Evolutionary conservation across 1,140 invertebrate genomes (phyloP), one percentile per base, ranked within the genome.

Genomic region (Palaemon carinicauda): DNA sequence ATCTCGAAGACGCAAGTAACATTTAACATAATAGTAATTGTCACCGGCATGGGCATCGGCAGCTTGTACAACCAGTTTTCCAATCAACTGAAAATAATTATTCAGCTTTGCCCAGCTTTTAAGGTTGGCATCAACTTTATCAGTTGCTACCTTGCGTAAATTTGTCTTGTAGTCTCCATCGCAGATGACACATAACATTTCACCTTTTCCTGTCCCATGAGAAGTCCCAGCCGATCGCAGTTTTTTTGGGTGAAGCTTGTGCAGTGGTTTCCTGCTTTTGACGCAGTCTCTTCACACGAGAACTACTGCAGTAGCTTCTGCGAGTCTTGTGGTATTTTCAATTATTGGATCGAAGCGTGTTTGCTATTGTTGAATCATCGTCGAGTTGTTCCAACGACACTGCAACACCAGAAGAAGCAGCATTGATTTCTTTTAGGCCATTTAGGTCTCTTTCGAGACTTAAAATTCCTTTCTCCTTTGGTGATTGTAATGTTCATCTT

Each of bases 121-220:
- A n/a, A n/a, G n/a, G n/a, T n/a, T n/a, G n/a, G n/a, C n/a, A n/a
- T n/a, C n/a, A n/a, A n/a, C n/a, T n/a, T n/a, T n/a, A n/a, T n/a
- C 73, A 74, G 77, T 79, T 50, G 33, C 51, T 4, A 79, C 51
- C 52, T 79, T 79, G n/a, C 50, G 52, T 21, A 79, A 24, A 79
- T 79, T 79, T 7, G n/a, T 5, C 4, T 52, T 14, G 52, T 79
- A 3, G 14, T 79, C 5, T 75, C 73, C 73, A 3, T 79, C 77
- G 21, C 77, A 79, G 3, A 52, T 52, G 5, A 79, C 21, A 24
- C 51, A 50, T 15, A 31, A 21, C 3, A 7, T 14, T 5, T 21
- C 14, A 5, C 12, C 21, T 10, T 33, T 3, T 15, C 3, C 41
- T 51, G 77, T 9, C n/a, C 31, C 29, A 51, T 19, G 5, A 21